A percentile compares a stretch with the other conserved stretches of the same genome.
These are phyloP conservation scores for Pemphredon lugubris DNA, from an alignment of 2,888 invertebrate species.

Conservation along the genomic window DNA sequence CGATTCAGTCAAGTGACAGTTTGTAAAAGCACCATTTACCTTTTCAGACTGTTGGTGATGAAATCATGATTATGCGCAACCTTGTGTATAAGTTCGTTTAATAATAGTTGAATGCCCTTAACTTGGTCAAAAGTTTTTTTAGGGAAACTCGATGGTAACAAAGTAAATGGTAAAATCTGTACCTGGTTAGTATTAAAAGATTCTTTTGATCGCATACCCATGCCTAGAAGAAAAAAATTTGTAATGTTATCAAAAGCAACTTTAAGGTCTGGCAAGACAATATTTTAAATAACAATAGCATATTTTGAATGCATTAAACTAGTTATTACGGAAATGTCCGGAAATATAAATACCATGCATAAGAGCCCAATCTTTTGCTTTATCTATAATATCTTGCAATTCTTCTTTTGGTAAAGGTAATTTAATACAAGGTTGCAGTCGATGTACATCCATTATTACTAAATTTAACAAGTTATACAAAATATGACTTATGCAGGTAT, in stretches of 20 bases:
- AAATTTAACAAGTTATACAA: conserved; percentile 1
- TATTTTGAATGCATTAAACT: too few species aligned
- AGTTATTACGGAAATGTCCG: not conserved
- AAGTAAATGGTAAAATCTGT: conserved; percentile 82
- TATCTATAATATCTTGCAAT: conserved; percentile 80
- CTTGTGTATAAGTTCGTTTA: conserved; percentile 84
- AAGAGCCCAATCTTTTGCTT: conserved; percentile 83
- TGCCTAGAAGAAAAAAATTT: conserved; percentile 72
- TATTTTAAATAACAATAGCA: too few species aligned
- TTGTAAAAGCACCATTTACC: conserved; percentile 56
- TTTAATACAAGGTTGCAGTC: conserved; percentile 84
- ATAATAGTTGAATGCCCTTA: conserved; percentile 81
- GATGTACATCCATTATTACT: conserved; percentile 59
- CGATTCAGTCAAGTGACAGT: not conserved
- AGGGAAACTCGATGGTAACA: conserved; percentile 83
- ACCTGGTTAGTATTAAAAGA: conserved; percentile 79
- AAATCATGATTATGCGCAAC: conserved; percentile 84
- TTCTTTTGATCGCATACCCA: conserved; percentile 80
- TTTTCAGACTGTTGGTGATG: conserved; percentile 78
- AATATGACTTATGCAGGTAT: too few species aligned
- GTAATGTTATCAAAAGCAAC: too few species aligned
- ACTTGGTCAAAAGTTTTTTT: conserved; percentile 82
- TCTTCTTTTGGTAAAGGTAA: conserved; percentile 86
- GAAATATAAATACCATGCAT: conserved; percentile 79
- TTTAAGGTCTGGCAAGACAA: too few species aligned